These are phyloP conservation scores for Platycheirus albimanus DNA, from an alignment of 2,888 invertebrate genomes.

Conservation along the genomic window DNA sequence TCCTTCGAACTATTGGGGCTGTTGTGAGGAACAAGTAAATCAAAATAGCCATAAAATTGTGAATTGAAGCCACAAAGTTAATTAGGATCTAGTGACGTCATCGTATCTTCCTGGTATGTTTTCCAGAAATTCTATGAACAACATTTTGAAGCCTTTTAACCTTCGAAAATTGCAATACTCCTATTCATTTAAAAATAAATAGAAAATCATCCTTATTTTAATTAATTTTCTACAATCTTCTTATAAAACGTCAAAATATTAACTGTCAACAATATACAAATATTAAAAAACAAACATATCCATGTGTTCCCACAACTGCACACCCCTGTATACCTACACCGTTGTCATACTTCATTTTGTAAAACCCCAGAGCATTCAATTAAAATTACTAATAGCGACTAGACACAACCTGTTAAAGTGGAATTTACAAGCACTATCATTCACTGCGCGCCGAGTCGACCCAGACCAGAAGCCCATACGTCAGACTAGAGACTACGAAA, in stretches of 20 bases:
- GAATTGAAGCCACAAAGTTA: no score
- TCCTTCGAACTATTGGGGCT: no score
- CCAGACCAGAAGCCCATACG: constrained; percentile 69
- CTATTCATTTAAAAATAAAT: no score
- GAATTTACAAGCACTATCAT: constrained; percentile 72
- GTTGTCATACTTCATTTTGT: constrained; percentile 36
- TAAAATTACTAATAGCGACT: constrained; percentile 73
- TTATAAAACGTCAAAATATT: constrained; percentile 51
- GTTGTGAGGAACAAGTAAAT: no score
- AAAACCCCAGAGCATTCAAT: constrained; percentile 64
- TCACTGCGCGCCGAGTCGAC: constrained; percentile 57
- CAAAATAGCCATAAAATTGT: no score
- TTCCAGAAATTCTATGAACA: no score
- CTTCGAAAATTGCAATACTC: no score
- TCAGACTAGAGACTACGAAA: constrained; percentile 67
- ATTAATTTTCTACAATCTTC: constrained; percentile 22
- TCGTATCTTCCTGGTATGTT: no score
- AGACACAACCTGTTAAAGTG: constrained; percentile 74
- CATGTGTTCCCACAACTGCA: constrained; percentile 37
- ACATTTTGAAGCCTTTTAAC: no score
- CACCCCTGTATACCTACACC: constrained; percentile 16
- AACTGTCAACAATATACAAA: constrained; percentile 15
- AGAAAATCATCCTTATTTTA: neutral
- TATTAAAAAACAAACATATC: constrained; percentile 33
- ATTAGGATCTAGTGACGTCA: no score